These are phyloP conservation scores for Emydura subglobosa DNA, from an alignment of 2,113 vertebrate genomes.

Conservation along the genomic window DNA sequence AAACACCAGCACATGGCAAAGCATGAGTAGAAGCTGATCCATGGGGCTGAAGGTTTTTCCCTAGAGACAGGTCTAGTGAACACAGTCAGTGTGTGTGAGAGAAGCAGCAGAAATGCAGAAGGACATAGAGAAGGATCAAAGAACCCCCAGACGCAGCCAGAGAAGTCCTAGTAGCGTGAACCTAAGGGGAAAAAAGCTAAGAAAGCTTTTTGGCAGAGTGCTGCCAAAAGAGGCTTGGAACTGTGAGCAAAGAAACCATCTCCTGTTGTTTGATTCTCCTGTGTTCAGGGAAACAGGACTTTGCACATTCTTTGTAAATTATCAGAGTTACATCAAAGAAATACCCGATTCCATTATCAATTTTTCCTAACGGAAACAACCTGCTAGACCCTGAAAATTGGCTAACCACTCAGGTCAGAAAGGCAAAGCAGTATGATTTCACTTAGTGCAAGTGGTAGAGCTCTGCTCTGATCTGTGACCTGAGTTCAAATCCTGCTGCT, in stretches of 20 bases:
- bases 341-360: neutral
- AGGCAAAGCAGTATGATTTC: neutral
- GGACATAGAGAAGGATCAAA: neutral
- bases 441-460: neutral
- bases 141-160: no score
- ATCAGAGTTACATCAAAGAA: no score
- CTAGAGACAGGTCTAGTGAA: neutral
- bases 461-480: neutral
- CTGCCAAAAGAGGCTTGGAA: neutral
- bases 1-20: neutral
- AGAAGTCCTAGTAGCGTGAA: no score
- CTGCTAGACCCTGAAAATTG: neutral
- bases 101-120: no score
- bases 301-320: no score
- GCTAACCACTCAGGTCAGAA: neutral
- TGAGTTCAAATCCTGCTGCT: neutral
- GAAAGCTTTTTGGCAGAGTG: neutral
- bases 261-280: neutral
- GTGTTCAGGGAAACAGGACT: neutral
- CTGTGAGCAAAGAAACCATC: neutral
- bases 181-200: no score
- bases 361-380: neutral
- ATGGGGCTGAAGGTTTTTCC: neutral
- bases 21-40: neutral
- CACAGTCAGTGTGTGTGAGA: no score